Evolutionary conservation across 2,888 invertebrate genomes (phyloP), one percentile per base, ranked within the genome.

Genomic region (Aradus depressus): DNA sequence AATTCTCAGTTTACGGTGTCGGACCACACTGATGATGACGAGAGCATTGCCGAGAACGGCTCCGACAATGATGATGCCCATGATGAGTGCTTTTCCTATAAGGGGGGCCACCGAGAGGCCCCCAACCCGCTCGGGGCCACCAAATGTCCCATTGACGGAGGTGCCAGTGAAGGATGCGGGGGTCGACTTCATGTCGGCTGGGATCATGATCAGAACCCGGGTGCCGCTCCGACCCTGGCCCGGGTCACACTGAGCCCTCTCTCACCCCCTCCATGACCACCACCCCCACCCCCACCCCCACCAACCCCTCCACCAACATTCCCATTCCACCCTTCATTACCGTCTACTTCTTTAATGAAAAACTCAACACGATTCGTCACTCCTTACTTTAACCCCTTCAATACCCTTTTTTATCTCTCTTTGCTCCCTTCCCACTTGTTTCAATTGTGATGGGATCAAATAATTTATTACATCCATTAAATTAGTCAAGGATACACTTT

Each of bases 21-120:
- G 75, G 60, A 84, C 79, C 22, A 89, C 88, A 62, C 82, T 82
- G 58, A 84, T 81, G 61, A 90, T 88, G 62, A 95, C 93, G 59
- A 95, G 74, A 2, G 90, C 84, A 73, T 95, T 95, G 48, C 93
- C 95, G 51, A 92, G 76, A 16, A 91, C 79, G 25, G 93, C 93
- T 59, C 88, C 83, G 51, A 88, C 75, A 64, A 93, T 93, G 67
- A 93, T 90, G 60, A 79, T 78, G 52, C 81, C 77, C 77, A 92
- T 91, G 61, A 85, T 23, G 23, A 58, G 26, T 6, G 50, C 58
- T 34, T 57, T 55, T 39, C 53, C 48, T 25, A 58, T 37, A 12
- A 58, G 39, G 5, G 58, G 56, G 10, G 43, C 55, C 37, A 58
- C 51, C 22, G 48, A 19, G 21, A 53, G 23, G 8, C 41, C 44